Base-by-base conservation (phyloP, 2,113 vertebrate species). In the Melanostigma gelatinosum region DNA sequence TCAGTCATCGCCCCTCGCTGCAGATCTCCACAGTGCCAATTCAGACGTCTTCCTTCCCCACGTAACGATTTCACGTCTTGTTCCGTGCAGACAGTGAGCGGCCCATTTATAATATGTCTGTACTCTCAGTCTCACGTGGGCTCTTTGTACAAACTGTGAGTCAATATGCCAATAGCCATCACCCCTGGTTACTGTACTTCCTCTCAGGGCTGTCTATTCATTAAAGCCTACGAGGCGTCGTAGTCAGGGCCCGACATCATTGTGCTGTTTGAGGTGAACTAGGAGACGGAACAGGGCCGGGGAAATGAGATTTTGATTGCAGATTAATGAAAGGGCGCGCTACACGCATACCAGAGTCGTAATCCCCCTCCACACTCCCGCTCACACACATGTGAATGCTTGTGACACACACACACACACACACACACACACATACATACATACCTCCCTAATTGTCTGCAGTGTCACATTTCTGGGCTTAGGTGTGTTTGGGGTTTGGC, bases 401-500 rank as follows among this genome's bases (percentile, higher is more conserved):
- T 83, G 84, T 80, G 80, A 85, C 86, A 85, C 77, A 44, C 75
- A 64, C 65, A 61, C 65, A 52, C 70, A 46, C 44, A 46, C 54
- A 55, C 54, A 55, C 24, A 24, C 1, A 24, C 24, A 24, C 1
- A 60, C 71, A 38, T 61, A 18, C 61, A 58, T 66, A 78, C 87
- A 91, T 70, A 89, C 85, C 72, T 84, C 65, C 38, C 69, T 91
- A 84, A 92, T 91, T 92, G 86, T 92, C 81, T 65, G 48, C 73
- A 82, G 90, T 90, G 90, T 94, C 93, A 94, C 90, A 92, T 92
- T 93, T 94, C 87, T 92, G 77, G 85, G 89, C 90, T 95, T 94
- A 95, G 88, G 69, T 0, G 62, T 54, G 64, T 79, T 86, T 81
- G 50, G 57, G 64, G 82, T 74, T 83, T 79, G 78, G 85, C 70